These are phyloP conservation scores for Drosophila kanekoi DNA, from an alignment of 2,888 invertebrate genomes.

Conservation along the genomic window DNA sequence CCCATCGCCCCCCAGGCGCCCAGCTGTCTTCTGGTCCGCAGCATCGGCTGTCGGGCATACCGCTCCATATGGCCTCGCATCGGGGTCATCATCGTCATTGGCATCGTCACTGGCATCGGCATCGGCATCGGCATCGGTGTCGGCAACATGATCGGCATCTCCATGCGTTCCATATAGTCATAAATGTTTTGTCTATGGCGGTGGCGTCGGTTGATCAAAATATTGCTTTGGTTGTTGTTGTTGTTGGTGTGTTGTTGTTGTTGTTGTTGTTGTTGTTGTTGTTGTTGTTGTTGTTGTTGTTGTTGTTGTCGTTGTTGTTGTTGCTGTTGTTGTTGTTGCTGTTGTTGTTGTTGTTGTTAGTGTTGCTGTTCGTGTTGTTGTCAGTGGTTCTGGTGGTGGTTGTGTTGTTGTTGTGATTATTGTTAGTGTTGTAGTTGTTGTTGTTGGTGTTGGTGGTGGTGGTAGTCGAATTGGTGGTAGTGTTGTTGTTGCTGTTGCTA, in stretches of 20 bases:
- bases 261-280: constrained; percentile 2
- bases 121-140: constrained; percentile 8
- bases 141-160: constrained; percentile 20
- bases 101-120: background rate
- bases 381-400: background rate
- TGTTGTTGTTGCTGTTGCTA: constrained; percentile 27
- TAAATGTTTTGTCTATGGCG: constrained; percentile 21
- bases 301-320: constrained; percentile 25
- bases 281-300: constrained; percentile 5
- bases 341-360: constrained; percentile 7
- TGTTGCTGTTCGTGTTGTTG: constrained; percentile 26
- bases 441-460: constrained; percentile 1
- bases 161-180: constrained; percentile 29
- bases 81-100: constrained; percentile 1
- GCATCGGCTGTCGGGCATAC: constrained; percentile 8
- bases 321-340: background rate
- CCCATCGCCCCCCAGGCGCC: constrained; percentile 7
- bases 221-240: constrained; percentile 1
- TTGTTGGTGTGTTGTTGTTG: background rate
- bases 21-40: constrained; percentile 4
- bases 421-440: constrained; percentile 2
- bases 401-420: background rate
- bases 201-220: constrained; percentile 12
- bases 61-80: constrained; percentile 15
- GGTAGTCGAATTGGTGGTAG: constrained; percentile 1